A percentile compares a stretch with the other conserved stretches of the same genome.
phyloP scores from a whole-genome alignment of 2,888 invertebrate genomes.

The Epinotia ramella region DNA sequence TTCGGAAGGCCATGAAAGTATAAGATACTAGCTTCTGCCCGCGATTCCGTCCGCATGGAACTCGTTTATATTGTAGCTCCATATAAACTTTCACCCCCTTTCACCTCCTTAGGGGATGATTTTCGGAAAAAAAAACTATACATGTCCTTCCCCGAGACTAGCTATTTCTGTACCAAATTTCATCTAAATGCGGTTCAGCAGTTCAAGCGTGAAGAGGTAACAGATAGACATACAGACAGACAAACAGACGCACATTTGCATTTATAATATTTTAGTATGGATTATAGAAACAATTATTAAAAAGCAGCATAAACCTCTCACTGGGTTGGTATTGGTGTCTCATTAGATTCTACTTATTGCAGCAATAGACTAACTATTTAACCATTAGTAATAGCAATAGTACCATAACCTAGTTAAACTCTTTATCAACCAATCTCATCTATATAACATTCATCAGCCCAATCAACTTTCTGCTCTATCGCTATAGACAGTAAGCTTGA shows the following conservation, averaged over 20 bases:
- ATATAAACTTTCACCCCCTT: too few species aligned
- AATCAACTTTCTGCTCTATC: constrained; percentile 5
- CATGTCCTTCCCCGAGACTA: too few species aligned
- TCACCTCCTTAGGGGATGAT: too few species aligned
- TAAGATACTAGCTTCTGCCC: not conserved
- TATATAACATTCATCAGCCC: not conserved
- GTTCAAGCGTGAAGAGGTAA: too few species aligned
- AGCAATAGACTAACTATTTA: not conserved
- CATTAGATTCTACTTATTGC: not conserved
- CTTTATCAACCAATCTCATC: constrained; percentile 6
- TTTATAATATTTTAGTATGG: too few species aligned
- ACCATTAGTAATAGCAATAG: not conserved
- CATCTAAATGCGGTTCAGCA: too few species aligned
- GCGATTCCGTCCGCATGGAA: too few species aligned
- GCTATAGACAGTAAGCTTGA: not conserved
- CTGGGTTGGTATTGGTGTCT: not conserved
- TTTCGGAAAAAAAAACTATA: too few species aligned
- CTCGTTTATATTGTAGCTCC: too few species aligned
- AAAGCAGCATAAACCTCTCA: not conserved
- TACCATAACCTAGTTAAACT: not conserved
- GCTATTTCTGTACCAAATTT: too few species aligned
- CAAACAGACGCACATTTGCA: too few species aligned
- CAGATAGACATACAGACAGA: too few species aligned
- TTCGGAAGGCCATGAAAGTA: not conserved
- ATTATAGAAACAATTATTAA: not conserved